Percentiles rank a stretch among this genome's conserved stretches.
Conservation (phyloP, 2,113 vertebrate genomes). For the Platichthys flesus region DNA sequence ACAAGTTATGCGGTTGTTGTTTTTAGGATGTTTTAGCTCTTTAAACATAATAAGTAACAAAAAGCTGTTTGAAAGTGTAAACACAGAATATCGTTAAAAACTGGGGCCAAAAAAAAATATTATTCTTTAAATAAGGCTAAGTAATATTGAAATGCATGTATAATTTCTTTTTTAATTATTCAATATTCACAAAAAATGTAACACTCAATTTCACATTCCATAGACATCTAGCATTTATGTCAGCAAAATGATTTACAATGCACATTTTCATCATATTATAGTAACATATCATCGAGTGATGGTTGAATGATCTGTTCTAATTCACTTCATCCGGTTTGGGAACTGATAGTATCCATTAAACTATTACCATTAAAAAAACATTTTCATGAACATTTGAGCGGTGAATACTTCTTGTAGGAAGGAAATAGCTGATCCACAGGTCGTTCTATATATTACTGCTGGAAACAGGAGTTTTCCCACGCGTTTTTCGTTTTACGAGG, state of each 20-base stretch:
- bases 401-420: background rate
- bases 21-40: background rate
- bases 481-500: background rate
- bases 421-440: background rate
- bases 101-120: too few species aligned
- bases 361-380: background rate
- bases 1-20: background rate
- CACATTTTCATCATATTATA: background rate
- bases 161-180: background rate
- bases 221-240: too few species aligned
- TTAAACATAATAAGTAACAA: background rate
- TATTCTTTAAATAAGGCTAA: background rate
- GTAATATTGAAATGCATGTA: background rate
- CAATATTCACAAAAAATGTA: too few species aligned
- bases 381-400: background rate
- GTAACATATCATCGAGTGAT: background rate
- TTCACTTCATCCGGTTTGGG: background rate
- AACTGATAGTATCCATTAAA: background rate
- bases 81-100: background rate
- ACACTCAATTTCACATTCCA: too few species aligned
- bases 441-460: background rate
- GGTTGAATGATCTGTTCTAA: too few species aligned
- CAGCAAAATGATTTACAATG: background rate
- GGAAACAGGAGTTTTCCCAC: slow-evolving; percentile 5
- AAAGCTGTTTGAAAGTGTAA: background rate